Evolutionary conservation across 2,797 vertebrate species (phyloP), one percentile per base, ranked within the genome.

Genomic region (Sebastes itinus): DNA sequence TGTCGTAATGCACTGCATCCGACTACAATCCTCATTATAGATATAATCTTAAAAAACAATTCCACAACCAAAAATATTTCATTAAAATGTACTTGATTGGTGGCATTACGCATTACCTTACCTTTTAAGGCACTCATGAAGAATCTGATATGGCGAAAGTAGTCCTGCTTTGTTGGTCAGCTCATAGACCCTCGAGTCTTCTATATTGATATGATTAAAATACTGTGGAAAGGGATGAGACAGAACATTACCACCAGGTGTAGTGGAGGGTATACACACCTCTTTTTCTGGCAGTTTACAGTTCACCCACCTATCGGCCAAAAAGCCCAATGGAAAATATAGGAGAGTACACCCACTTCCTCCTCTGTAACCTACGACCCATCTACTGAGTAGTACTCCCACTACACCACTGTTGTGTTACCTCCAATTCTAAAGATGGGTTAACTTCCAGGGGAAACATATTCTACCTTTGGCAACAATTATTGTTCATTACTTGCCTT

Each of bases 91-190:
- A 12, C 14, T 18, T 68, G n/a, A 10, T 8, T 69, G 13, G 2
- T 42, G n/a, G 11, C 5, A 23, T 35, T 18, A 16, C 28, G n/a
- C 8, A 25, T 11, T 3, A 5, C 32, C 79, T 93, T 85, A 99
- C 99, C 99, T 98, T 97, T 99, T 99, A 99, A 99, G 98, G 99
- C 99, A 99, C 98, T 99, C 99, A 77, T 99, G 98, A 95, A 99
- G 99, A 94, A 99, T 99, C 96, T 99, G 99, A 97, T 99, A 99
- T 88, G 99, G 99, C 90, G 99, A 99, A 93, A 99, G 94, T 83
- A 99, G 96, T 92, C 99, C 99, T 87, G 99, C 99, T 96, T 99
- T 99, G 96, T 99, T 99, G 93, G 98, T 99, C 95, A 99, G 95
- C 93, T 99, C 99, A 61, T 99, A 99, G 88, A 99, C 99, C 84